Evolutionary conservation across 2,888 invertebrate genomes (phyloP).

Genomic region (Drosophila atroscutellata): DNA sequence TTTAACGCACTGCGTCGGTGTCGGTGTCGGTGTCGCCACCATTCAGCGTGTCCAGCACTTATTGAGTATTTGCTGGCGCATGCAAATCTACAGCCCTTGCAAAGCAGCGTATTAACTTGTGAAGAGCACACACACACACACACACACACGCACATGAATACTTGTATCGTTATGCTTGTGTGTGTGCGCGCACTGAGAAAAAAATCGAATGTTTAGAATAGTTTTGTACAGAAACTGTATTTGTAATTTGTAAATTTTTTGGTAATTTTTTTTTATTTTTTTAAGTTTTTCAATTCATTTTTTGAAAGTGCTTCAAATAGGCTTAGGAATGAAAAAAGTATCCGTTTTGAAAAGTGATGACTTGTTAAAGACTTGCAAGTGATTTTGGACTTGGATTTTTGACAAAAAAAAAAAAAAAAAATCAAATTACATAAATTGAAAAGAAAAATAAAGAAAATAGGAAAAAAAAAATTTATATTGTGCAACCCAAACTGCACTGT

Average conservation of each 20-base stretch:
- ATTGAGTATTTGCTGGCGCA: conserved; percentile 75
- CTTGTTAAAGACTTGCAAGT: background rate
- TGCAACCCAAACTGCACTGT: too few species aligned
- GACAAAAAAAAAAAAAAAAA: too few species aligned
- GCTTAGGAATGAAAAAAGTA: too few species aligned
- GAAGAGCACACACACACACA: conserved; percentile 50
- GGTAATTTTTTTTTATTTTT: too few species aligned
- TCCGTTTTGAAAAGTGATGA: background rate
- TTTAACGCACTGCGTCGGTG: conserved; percentile 54
- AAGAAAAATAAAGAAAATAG: too few species aligned
- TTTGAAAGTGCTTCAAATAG: too few species aligned
- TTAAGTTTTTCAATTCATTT: too few species aligned
- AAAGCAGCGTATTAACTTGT: conserved; percentile 25
- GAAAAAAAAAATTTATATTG: too few species aligned
- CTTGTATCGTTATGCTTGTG: conserved; percentile 6
- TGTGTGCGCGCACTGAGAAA: conserved; percentile 16
- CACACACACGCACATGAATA: conserved; percentile 22
- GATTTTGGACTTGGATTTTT: too few species aligned
- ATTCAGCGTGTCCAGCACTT: conserved; percentile 41
- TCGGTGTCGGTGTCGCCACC: conserved; percentile 46
- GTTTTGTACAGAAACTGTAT: background rate
- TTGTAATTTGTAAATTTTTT: background rate
- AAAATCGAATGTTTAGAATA: background rate
- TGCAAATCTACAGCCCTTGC: conserved; percentile 74
- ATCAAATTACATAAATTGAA: too few species aligned